Percentiles rank a stretch among this genome's conserved stretches.
These are phyloP conservation scores for Malachius bipustulatus DNA, from an alignment of 2,888 invertebrate species.

Conservation along the genomic window DNA sequence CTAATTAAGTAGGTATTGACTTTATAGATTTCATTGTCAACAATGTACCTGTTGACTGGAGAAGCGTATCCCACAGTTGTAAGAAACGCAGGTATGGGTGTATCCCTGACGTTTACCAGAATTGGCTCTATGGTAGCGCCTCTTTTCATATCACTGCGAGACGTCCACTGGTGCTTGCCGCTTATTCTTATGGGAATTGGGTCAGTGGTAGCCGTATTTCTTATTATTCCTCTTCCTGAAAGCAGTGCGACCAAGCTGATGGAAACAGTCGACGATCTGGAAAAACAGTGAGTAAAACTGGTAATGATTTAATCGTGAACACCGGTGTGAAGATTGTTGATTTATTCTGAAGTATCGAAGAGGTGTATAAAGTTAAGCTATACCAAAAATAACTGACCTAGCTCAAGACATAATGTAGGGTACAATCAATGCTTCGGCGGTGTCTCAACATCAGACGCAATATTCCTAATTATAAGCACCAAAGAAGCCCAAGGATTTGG, in stretches of 20 bases:
- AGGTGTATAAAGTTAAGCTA: too few species aligned
- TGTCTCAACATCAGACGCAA: too few species aligned
- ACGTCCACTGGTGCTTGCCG: constrained; percentile 25
- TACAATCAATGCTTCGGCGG: too few species aligned
- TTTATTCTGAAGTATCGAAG: too few species aligned
- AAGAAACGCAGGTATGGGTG: constrained; percentile 63
- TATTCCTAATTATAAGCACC: too few species aligned
- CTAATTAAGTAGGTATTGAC: too few species aligned
- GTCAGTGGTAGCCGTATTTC: constrained; percentile 26
- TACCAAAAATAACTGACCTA: too few species aligned
- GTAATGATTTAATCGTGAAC: too few species aligned
- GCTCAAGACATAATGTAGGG: too few species aligned
- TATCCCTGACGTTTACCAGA: constrained; percentile 61
- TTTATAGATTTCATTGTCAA: constrained; percentile 42
- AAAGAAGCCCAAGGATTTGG: too few species aligned
- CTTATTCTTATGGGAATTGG: constrained; percentile 28
- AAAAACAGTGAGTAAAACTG: too few species aligned
- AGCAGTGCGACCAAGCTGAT: constrained; percentile 37
- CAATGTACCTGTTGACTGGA: constrained; percentile 61
- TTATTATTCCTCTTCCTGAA: constrained; percentile 33
- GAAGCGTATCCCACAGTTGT: constrained; percentile 69
- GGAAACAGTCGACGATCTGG: constrained; percentile 43
- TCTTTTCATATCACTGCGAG: constrained; percentile 27
- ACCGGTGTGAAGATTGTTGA: too few species aligned
- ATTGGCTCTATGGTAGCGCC: constrained; percentile 59